Base-by-base conservation (phyloP, 37 sponge, comb jelly and placozoan species). In the Beroe ovata region DNA sequence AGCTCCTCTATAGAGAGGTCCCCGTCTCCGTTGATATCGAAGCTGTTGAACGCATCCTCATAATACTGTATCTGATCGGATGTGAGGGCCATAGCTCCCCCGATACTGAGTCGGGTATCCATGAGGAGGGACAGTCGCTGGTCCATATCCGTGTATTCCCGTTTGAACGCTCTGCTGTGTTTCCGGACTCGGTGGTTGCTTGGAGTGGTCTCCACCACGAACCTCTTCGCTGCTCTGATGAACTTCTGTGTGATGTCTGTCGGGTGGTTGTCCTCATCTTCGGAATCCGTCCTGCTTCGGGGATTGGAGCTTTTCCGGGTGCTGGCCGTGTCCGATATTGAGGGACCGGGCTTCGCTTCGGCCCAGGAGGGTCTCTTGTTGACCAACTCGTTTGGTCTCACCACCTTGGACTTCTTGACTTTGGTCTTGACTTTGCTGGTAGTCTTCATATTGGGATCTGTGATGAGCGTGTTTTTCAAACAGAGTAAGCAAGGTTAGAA, bases 11-110 rank as follows among this genome's bases (percentile, higher is more conserved):
- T 28, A 39, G 84, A 77, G 3, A 77, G 20, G 23, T 30, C 33
- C 22, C 84, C 84, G 41, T 77, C 84, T 32, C 28, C 28, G 47
- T 77, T 40, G 20, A 39, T 40, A 25, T 77, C 84, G 33, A 77
- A 77, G n/a, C 38, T 77, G 47, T 30, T 32, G 28, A 39, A 77
- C 35, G 84, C 84, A 20, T 22, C 54, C 47, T 77, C 84, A 54
- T 77, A 77, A 8, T 77, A 30, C 21, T 33, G 8, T 3, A 77
- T 77, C 84, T 77, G 54, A 6, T 66, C 69, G 2, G 30, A 3
- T 1, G 69, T 66, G 1, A 47, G 54, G 54, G 54, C 54, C 54
- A 47, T 47, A 16, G 54, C 6, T 6, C 54, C 54, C 54, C 54
- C 54, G 54, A 47, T 47, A 11, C 54, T 47, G 11, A 47, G 54